Evolutionary conservation across 2,113 vertebrate genomes (phyloP).

Genomic region (Natator depressus): DNA sequence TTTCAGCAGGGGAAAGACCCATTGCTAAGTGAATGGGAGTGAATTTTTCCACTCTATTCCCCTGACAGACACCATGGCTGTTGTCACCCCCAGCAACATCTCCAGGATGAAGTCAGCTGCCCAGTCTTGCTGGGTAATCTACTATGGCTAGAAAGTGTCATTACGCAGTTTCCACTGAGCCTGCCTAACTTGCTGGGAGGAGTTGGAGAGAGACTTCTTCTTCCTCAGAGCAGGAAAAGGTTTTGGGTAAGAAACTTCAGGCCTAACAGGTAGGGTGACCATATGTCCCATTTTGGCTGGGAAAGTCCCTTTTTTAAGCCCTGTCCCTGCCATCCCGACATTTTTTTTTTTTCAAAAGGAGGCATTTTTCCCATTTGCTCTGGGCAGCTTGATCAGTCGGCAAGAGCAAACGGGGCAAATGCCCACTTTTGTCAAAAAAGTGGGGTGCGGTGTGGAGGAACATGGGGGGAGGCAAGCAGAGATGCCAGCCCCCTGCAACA

Average conservation of each 20-base stretch:
- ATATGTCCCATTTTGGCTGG: too few species aligned
- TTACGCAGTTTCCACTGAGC: neutral
- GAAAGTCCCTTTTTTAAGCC: too few species aligned
- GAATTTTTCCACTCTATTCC: neutral
- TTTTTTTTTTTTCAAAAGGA: too few species aligned
- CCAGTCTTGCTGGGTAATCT: neutral
- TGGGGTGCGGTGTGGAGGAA: too few species aligned
- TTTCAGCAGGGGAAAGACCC: neutral
- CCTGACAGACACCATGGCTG: accelerated
- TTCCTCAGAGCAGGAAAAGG: neutral
- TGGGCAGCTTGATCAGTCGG: too few species aligned
- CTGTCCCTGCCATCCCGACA: too few species aligned
- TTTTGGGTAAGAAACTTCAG: neutral
- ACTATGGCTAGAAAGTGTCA: neutral
- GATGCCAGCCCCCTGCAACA: too few species aligned
- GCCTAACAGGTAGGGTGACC: neutral
- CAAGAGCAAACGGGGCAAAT: too few species aligned
- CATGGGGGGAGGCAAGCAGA: too few species aligned
- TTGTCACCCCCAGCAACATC: neutral
- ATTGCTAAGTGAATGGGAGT: neutral
- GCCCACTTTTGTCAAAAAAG: too few species aligned
- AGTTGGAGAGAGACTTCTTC: neutral
- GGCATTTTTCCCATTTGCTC: too few species aligned
- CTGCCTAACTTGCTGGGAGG: neutral
- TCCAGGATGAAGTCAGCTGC: neutral